Conservation (phyloP, 2,113 vertebrate genomes). For the Physeter macrocephalus region DNA sequence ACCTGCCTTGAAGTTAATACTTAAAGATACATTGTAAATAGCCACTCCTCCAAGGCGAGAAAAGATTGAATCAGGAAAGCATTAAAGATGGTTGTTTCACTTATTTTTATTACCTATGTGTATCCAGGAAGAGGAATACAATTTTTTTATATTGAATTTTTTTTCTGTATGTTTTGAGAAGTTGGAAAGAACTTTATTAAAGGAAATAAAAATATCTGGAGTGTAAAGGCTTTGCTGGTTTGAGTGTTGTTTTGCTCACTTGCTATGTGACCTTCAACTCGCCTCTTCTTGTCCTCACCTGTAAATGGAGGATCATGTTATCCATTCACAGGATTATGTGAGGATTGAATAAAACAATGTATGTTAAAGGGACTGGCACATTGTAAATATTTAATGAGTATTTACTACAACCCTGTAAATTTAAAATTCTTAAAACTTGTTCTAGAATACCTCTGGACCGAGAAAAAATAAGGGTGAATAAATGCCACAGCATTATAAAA, state of each 20-base stretch:
- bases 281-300: neutral
- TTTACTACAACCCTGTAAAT: neutral
- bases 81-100: neutral
- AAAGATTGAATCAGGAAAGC: neutral
- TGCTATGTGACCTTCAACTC: neutral
- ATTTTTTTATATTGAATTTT: neutral
- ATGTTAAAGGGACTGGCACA: neutral
- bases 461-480: neutral
- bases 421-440: neutral
- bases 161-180: neutral
- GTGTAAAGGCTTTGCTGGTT: neutral
- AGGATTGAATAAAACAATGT: neutral
- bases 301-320: neutral
- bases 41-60: neutral
- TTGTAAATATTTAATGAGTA: neutral
- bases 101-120: neutral
- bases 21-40: neutral
- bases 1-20: neutral
- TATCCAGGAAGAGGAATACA: neutral
- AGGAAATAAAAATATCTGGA: neutral
- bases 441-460: neutral
- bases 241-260: neutral
- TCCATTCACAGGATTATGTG: neutral
- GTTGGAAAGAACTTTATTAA: neutral
- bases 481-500: neutral